Evolutionary conservation across 2,888 invertebrate genomes (phyloP).

Genomic region (Acanthosepion pharaonis): DNA sequence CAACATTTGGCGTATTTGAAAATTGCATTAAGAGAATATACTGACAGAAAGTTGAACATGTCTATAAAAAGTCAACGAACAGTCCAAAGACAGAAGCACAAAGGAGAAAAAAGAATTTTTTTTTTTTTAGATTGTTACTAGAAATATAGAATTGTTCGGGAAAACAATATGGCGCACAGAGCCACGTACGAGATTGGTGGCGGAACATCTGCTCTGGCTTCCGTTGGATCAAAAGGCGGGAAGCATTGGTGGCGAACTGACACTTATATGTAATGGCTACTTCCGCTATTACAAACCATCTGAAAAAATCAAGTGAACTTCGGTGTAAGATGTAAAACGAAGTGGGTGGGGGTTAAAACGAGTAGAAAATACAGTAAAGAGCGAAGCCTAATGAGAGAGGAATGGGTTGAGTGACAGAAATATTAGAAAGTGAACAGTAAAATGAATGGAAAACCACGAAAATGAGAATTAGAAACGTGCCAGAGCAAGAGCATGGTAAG

Average conservation of each 20-base stretch:
- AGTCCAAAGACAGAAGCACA: background rate
- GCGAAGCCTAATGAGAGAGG: background rate
- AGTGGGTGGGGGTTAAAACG: background rate
- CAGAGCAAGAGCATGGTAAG: background rate
- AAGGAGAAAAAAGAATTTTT: background rate
- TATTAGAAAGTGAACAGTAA: background rate
- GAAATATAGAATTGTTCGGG: background rate
- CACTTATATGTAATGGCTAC: slow-evolving; percentile 6
- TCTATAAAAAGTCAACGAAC: too few species aligned
- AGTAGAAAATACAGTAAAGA: background rate
- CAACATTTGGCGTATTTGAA: background rate
- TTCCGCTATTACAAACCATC: slow-evolving; percentile 33
- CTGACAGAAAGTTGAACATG: too few species aligned
- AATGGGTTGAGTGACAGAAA: background rate
- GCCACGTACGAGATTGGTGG: background rate
- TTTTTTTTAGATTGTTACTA: background rate
- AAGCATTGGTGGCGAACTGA: background rate
- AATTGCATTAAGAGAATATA: background rate
- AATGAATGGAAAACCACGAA: background rate
- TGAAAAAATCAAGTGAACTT: slow-evolving; percentile 1
- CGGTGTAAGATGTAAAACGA: background rate
- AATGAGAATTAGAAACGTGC: background rate
- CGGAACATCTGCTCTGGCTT: background rate
- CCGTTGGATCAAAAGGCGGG: slow-evolving; percentile 33
- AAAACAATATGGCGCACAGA: background rate